Evolutionary conservation across 2,888 invertebrate genomes (phyloP), one percentile per base, ranked within the genome.

Genomic region (Heliconius ismenius): DNA sequence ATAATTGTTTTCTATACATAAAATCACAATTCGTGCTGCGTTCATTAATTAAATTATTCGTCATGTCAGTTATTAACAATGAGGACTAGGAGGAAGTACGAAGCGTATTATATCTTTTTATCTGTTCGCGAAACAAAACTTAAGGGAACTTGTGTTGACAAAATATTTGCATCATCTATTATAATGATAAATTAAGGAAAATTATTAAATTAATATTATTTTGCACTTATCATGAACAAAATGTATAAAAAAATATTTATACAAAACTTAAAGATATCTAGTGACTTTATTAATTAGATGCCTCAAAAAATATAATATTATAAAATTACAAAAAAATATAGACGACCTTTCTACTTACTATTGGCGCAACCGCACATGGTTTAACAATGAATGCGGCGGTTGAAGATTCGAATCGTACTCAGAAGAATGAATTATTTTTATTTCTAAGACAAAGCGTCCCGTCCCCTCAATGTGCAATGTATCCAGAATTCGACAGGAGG

Each of bases 21-120:
- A 73, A 26, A 62, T 36, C 39, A 43, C 62, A 70, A 21, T 73
- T 73, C 62, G 73, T 62, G 62, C 39, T 26, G 32, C 11, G 62
- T 58, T 60, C 73, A 73, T 73, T 73, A 73, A 62, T 73, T 62
- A 73, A 73, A 62, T 73, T 73, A 73, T 73, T 73, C 62, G 39
- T 73, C 60, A 73, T 43, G 73, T 73, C 73, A 73, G 26, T 26
- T 11, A 39, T 39, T 43, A 73, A 73, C 73, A 73, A 73, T 73
- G 18, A 62, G 39, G 21, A 24, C 54, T 36, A 73, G 26, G 26
- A 73, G 73, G 73, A 73, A 73, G 39, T 62, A 73, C 60, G 62
- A 62, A 73, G 11, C 36, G 36, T 62, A 18, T 62, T 60, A 73
- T 26, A 39, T 36, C 26, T 26, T 73, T 39, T 60, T 24, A 60